Base-by-base conservation (phyloP, 2,113 vertebrate genomes). In the Hypanus sabinus region DNA sequence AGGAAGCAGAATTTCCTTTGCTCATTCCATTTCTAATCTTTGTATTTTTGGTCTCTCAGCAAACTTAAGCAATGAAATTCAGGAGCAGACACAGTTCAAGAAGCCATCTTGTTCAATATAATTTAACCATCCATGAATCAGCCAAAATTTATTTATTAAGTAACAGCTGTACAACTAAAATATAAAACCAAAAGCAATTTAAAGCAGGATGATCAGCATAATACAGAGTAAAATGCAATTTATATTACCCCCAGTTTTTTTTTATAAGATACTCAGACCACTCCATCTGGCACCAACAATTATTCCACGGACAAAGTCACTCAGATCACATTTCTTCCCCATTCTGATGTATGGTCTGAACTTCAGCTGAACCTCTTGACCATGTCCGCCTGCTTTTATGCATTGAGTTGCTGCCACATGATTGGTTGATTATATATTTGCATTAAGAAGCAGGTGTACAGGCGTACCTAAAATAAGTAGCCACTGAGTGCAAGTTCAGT, bases 81-180 rank as follows among this genome's bases (percentile, higher is more conserved):
- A 22, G 36, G 80, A 57, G 22, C 22, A 27, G 9, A 38, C 46
- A 85, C 24, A 9, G 20, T 85, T 55, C 46, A 85, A 22, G 81
- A 85, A 85, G 81, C 46, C 81, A 85, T 85, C 46, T 57, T 85
- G 24, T 60, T 85, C 81, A 85, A 55, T 85, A 85, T 20, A 85
- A 90, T 68, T 65, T 20, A 65, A 90, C n/a, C 14, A 60, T 1
- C 85, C 57, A 90, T 90, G 85, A 65, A 90, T 33, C n/a, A 90
- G 57, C n/a, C 60, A 68, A 90, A 60, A n/a, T 88, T 18, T 65
- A 90, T 90, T 90, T 20, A 90, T 65, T 65, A 33, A 33, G 33
- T 65, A 90, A 65, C 85, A 90, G 60, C 30, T 65, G 60, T n/a
- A 90, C n/a, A 18, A 20, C 30, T 65, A 60, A 65, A 62, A 90